Evolutionary conservation across 2,888 invertebrate genomes (phyloP).

Genomic region (Cryptus viduatorius): DNA sequence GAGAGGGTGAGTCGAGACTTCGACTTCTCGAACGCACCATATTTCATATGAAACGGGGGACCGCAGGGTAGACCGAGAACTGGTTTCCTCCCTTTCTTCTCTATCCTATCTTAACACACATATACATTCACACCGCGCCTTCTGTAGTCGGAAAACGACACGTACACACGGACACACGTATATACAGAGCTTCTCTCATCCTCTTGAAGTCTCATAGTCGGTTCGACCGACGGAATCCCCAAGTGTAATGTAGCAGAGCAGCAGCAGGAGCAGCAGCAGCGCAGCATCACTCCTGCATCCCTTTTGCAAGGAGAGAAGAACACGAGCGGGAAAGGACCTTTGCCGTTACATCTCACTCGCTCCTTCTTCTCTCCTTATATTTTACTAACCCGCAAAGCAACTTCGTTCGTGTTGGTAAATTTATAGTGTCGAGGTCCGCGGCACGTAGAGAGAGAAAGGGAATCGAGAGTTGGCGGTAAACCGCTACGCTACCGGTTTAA

Average conservation of each 20-base stretch:
- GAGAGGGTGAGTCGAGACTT: constrained; percentile 21
- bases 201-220: constrained; percentile 9
- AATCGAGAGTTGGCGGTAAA: constrained; percentile 47
- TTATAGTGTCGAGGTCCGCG: constrained; percentile 45
- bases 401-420: constrained; percentile 47
- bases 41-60: constrained; percentile 33
- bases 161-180: neutral
- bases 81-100: constrained; percentile 2
- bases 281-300: constrained; percentile 17
- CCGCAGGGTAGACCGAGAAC: constrained; percentile 13
- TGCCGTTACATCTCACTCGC: constrained; percentile 44
- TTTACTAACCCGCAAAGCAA: constrained; percentile 18
- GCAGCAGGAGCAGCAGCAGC: neutral
- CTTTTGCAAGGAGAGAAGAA: constrained; percentile 4
- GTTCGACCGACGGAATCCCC: constrained; percentile 16
- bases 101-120: constrained; percentile 27
- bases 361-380: constrained; percentile 24
- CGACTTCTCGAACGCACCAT: constrained; percentile 47
- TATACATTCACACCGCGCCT: constrained; percentile 14
- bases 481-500: constrained; percentile 41
- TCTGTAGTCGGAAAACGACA: neutral
- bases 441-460: constrained; percentile 33
- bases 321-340: constrained; percentile 22
- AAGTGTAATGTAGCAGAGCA: constrained; percentile 24
- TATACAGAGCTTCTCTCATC: neutral